Evolutionary conservation across 1,140 invertebrate species (phyloP).

Genomic region (Linepithema humile): DNA sequence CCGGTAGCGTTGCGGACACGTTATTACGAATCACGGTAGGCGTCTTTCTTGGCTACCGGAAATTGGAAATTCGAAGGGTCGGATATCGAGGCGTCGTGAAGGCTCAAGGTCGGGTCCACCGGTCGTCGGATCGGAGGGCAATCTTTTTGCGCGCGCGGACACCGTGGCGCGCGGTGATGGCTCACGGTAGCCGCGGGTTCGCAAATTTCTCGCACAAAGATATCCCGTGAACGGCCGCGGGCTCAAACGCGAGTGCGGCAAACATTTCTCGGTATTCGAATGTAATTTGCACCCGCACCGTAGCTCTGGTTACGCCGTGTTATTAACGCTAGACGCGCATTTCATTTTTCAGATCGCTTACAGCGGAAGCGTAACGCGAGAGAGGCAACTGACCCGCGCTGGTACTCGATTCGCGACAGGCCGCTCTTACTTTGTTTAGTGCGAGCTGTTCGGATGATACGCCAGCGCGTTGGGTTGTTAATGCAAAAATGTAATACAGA

Average conservation of each 20-base stretch:
- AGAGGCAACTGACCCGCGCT: conserved; percentile 33
- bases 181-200: background rate
- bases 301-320: conserved; percentile 35
- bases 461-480: background rate
- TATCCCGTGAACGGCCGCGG: conserved; percentile 7
- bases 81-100: background rate
- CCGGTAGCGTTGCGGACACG: conserved; percentile 38
- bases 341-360: conserved; percentile 53
- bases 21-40: conserved; percentile 35
- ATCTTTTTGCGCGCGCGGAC: background rate
- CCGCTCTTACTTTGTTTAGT: background rate
- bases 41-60: conserved; percentile 4
- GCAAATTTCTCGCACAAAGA: conserved; percentile 47
- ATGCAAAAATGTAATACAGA: background rate
- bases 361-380: conserved; percentile 39
- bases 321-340: conserved; percentile 52
- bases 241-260: background rate
- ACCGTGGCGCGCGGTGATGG: background rate
- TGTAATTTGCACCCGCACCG: conserved; percentile 22
- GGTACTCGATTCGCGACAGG: conserved; percentile 12
- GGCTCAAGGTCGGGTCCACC: conserved; percentile 5
- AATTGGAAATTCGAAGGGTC: conserved; percentile 6
- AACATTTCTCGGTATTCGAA: conserved; percentile 55
- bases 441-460: background rate
- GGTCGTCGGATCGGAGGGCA: conserved; percentile 7